phyloP scores from a whole-genome alignment of 2,888 invertebrate genomes.

The Bombylius discolor region DNA sequence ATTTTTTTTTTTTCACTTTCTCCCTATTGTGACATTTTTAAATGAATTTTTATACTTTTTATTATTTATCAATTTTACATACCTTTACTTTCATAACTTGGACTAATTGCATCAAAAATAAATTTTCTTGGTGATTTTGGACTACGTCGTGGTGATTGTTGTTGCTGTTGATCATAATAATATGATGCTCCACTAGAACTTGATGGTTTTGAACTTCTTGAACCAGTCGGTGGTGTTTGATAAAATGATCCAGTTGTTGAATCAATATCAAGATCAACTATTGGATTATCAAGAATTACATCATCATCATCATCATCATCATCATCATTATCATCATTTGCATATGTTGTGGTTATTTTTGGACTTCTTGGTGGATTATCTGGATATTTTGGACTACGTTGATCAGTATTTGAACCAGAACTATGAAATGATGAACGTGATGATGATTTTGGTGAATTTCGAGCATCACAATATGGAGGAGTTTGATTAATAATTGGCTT shows the following conservation, averaged over 20 bases:
- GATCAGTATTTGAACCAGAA: neutral
- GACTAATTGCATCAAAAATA: slow-evolving; percentile 40
- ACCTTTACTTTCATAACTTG: slow-evolving; percentile 17
- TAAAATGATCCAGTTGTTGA: slow-evolving; percentile 26
- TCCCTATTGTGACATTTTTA: too few relatives aligned
- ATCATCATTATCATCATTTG: slow-evolving; percentile 26
- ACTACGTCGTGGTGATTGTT: slow-evolving; percentile 29
- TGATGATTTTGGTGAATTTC: neutral
- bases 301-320: neutral
- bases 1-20: too few relatives aligned
- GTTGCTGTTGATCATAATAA: slow-evolving; percentile 21
- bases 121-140: slow-evolving; percentile 48
- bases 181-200: slow-evolving; percentile 18
- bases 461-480: neutral
- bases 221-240: slow-evolving; percentile 28
- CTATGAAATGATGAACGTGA: slow-evolving; percentile 6
- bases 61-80: neutral
- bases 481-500: slow-evolving; percentile 1
- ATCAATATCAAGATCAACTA: slow-evolving; percentile 8
- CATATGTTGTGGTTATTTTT: slow-evolving; percentile 35
- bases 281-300: neutral
- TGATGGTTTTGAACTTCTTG: slow-evolving; percentile 20
- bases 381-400: slow-evolving; percentile 17
- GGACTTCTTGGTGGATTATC: slow-evolving; percentile 33
- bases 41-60: too few relatives aligned